Evolutionary conservation across 1,140 invertebrate species (phyloP), one percentile per base, ranked within the genome.

Genomic region (Cydia amplana): DNA sequence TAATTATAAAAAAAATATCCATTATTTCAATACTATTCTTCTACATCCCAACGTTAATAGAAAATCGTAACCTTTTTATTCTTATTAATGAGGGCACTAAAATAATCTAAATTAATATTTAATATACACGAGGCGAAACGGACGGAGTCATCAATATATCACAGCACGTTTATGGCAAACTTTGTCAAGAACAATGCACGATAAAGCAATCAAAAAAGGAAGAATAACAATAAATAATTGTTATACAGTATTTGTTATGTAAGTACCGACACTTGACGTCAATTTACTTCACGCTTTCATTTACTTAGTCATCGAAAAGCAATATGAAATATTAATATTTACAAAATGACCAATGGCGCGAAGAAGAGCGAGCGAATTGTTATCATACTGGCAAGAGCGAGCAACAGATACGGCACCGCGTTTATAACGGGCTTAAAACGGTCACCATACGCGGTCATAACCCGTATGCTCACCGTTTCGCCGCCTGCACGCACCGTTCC

Each of bases 181-280:
- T 18, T n/a, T n/a, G 49, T 51, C 32, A 40, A 40, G 49, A 51
- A 51, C 49, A 51, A 51, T 51, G 49, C 49, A 51, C 49, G 16
- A 51, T 51, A n/a, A 51, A 51, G 49, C 49, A 7, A 51, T 51
- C 49, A n/a, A 51, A 51, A 51, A 51, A n/a, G 49, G 49, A 51
- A 51, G 49, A 18, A 51, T 7, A 51, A 51, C 49, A 51, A 51
- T 51, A 51, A 51, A 51, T 46, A n/a, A n/a, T n/a, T n/a, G n/a
- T n/a, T n/a, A 18, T n/a, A 51, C 6, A 51, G 49, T 51, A 51
- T 51, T 51, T 51, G 49, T 18, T 51, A 51, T 51, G 4, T 49
- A 49, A n/a, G 1, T 51, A 18, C 6, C 6, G 4, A 7, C 49
- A 51, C 49, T n/a, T 51, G 49, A 51, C 49, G 49, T 51, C 49